Base-by-base conservation (phyloP, 2,888 invertebrate species). In the Dinocampus coccinellae region DNA sequence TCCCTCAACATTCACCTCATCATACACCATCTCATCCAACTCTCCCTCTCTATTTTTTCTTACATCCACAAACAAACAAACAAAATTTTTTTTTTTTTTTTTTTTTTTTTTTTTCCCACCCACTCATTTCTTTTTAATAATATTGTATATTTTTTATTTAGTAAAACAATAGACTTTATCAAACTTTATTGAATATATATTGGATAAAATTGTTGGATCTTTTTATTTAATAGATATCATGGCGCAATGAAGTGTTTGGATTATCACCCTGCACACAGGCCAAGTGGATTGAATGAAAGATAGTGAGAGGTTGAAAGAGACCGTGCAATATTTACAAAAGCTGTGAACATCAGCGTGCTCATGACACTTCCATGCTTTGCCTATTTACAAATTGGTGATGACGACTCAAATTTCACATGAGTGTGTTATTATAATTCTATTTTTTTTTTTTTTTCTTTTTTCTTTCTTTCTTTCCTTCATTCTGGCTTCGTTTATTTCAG, bases 201-300 rank as follows among this genome's bases (percentile, higher is more conserved):
- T n/a, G 0, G 1, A 10, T 47, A 52, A 29, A 42, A 34, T 55
- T 42, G 6, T 29, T 20, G 26, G 42, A 13, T n/a, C 24, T 36
- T 22, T 29, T 33, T 20, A 79, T 80, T 83, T 87, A 87, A 87
- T 87, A 87, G 87, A 87, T 87, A 85, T 85, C 85, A 76, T 79
- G 76, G 77, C 76, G 75, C 84, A 85, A 86, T 87, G 84, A 82
- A 86, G 85, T 86, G 86, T 86, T 87, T 86, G 84, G 81, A 84
- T 85, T 81, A 81, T 80, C 80, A 76, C 70, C 76, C 72, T 47
- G 47, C 16, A 67, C 57, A 73, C 71, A 36, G 34, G 62, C 55
- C 57, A 55, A 61, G 74, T 72, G 70, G 75, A 65, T 65, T 67
- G 69, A 58, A 73, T 69, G n/a, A 69, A 74, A 29, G n/a, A n/a